A percentile compares a stretch with the other conserved stretches of the same genome.
Evolutionary conservation across 2,888 invertebrate species (phyloP).

Genomic region (Stenotaenia linearis): DNA sequence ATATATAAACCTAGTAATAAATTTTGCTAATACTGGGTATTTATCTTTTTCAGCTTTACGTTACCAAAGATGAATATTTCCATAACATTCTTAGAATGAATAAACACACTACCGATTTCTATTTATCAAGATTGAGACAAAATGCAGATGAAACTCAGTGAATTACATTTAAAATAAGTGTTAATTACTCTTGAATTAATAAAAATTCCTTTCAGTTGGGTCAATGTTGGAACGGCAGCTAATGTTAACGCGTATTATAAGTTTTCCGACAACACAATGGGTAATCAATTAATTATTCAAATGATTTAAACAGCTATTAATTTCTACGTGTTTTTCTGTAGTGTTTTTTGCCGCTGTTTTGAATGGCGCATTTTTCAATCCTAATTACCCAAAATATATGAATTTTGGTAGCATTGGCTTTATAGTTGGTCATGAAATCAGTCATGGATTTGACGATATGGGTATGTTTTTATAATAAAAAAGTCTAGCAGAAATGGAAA

Average conservation of each 20-base stretch:
- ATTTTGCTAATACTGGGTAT: no score
- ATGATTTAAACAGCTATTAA: conserved; percentile 48
- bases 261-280: conserved; percentile 77
- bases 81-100: not conserved
- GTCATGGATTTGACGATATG: conserved; percentile 49
- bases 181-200: conserved; percentile 41
- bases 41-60: not conserved
- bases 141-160: not conserved
- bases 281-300: no score
- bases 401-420: conserved; percentile 41
- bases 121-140: not conserved
- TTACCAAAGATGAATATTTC: not conserved
- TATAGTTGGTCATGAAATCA: conserved; percentile 50
- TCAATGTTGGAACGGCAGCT: conserved; percentile 61
- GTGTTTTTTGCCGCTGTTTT: conserved; percentile 41
- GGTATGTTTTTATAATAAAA: conserved; percentile 30
- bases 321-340: conserved; percentile 22
- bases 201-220: conserved; percentile 47
- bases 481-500: not conserved
- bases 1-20: not conserved
- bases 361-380: conserved; percentile 43
- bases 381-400: conserved; percentile 42
- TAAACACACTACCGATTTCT: not conserved
- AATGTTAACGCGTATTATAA: conserved; percentile 82
- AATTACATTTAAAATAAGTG: not conserved